Conservation (phyloP, 2,113 vertebrate genomes). For the Lophochroa leadbeateri region DNA sequence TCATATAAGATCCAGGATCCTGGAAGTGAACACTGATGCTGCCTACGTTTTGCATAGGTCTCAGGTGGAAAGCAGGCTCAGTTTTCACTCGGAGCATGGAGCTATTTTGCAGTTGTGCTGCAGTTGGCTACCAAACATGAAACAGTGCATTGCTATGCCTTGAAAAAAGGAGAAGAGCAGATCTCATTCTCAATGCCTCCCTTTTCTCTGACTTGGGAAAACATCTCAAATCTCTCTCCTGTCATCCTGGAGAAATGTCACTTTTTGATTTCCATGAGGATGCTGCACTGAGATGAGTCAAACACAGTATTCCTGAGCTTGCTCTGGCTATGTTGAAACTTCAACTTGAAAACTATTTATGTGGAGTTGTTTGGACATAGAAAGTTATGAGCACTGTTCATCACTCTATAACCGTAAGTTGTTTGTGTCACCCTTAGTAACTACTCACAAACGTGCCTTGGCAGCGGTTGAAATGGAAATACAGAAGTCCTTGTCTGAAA, state of each 20-base stretch:
- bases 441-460: background rate
- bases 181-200: background rate
- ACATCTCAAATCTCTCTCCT: background rate
- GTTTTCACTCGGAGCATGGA: background rate
- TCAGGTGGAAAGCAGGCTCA: background rate
- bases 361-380: background rate
- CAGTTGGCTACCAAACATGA: background rate
- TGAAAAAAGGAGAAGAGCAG: background rate
- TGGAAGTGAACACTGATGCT: background rate
- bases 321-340: background rate
- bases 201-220: background rate
- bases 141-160: fast-evolving
- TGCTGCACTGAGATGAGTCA: background rate
- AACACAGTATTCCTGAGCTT: background rate
- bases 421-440: background rate
- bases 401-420: background rate
- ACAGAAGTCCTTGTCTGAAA: background rate
- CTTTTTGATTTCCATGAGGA: background rate
- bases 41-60: fast-evolving
- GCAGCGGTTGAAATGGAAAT: background rate
- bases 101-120: background rate
- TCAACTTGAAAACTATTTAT: background rate
- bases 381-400: background rate
- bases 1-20: background rate
- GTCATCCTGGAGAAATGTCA: background rate